phyloP scores from a whole-genome alignment of 2,888 invertebrate genomes.

The Heliconius erato region DNA sequence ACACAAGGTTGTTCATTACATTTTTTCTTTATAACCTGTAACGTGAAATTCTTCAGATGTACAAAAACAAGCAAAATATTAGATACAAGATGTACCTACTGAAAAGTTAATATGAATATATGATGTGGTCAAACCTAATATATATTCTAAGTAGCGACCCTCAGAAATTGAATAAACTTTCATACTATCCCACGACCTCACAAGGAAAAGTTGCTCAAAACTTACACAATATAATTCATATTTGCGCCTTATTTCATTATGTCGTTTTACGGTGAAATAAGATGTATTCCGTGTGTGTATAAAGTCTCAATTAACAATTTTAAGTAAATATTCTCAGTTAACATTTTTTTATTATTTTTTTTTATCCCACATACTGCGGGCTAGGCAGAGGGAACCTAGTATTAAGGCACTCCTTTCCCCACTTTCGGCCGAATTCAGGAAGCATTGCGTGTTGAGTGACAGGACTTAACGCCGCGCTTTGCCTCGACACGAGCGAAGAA shows the following conservation, averaged over 20 bases:
- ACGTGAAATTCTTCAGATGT: neutral
- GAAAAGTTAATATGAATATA: slow-evolving; percentile 8
- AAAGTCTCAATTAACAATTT: too few species aligned
- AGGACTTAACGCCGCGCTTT: too few species aligned
- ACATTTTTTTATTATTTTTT: too few species aligned
- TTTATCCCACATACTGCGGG: too few species aligned
- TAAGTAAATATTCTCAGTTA: too few species aligned
- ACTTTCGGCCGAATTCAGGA: too few species aligned
- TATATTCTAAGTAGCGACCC: slow-evolving; percentile 31
- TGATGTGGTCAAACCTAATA: slow-evolving; percentile 31
- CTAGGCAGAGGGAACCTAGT: too few species aligned
- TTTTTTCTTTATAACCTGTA: too few species aligned
- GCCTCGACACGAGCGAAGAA: too few species aligned
- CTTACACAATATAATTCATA: neutral
- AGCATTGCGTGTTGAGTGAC: too few species aligned
- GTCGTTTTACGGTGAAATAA: neutral
- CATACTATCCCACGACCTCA: slow-evolving; percentile 7
- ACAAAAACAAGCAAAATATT: neutral
- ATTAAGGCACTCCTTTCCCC: too few species aligned
- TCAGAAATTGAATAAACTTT: slow-evolving; percentile 31
- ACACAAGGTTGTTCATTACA: too few species aligned
- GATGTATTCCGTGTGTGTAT: neutral
- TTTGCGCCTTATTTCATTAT: neutral
- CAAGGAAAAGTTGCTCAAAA: slow-evolving; percentile 7
- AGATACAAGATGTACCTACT: neutral